Evolutionary conservation across 2,113 vertebrate genomes (phyloP), one percentile per base, ranked within the genome.

Genomic region (Prionailurus viverrinus): DNA sequence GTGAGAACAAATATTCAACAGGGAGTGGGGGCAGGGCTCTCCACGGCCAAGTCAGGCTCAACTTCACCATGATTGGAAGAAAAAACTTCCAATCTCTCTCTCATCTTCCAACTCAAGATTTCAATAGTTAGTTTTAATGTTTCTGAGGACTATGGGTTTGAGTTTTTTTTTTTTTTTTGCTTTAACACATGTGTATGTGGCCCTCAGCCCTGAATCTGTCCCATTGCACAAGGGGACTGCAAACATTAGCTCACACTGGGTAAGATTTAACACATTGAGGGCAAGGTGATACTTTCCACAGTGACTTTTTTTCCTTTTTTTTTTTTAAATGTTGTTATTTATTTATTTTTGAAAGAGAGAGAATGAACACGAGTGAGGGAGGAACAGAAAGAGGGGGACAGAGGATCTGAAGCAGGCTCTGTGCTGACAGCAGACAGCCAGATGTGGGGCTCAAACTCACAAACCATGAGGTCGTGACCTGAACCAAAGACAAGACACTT

Each of bases 21-120:
- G 21, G 10, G 9, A 0, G 3, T n/a, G 18, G 7, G 3, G 0
- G 19, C 58, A 48, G 33, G 4, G 66, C 4, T 23, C 63, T 84
- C 41, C 31, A 3, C 0, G 18, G 27, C 10, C 36, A 55, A 48
- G 27, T 85, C 45, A 92, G 39, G 3, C 15, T 66, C 53, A 81
- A 45, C 5, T 36, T 66, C 23, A 81, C 25, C 19, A 39, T 1
- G 4, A 93, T 2, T 45, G 13, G 19, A 61, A 73, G 51, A 45
- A 96, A 85, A 84, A 21, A 53, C 14, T 55, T 45, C 7, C 4
- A 25, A 79, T 8, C 14, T 61, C 16, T 88, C 45, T 39, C 39
- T 94, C 25, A 65, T 3, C 25, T 89, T 76, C 48, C 19, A 3
- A 48, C 51, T 41, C 41, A 48, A 87, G 36, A 55, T 29, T 25